phyloP scores from a whole-genome alignment of 2,888 invertebrate genomes.

The Hoplodrina blanda region DNA sequence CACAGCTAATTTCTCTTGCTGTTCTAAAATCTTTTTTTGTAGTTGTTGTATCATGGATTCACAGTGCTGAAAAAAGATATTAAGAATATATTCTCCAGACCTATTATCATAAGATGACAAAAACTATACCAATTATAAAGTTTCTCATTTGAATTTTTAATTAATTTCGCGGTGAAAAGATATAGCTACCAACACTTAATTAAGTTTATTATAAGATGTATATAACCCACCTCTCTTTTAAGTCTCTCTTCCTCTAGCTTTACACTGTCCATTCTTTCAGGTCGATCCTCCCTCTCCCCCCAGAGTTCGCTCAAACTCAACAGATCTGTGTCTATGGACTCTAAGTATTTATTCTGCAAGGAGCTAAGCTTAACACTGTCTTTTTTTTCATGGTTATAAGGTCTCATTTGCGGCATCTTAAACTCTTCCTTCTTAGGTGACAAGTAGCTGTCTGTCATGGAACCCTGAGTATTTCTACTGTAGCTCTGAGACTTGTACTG shows the following conservation, averaged over 20 bases:
- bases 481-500: constrained; percentile 83
- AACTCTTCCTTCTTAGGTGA: constrained; percentile 80
- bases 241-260: constrained; percentile 94
- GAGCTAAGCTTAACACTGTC: constrained; percentile 71
- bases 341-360: constrained; percentile 76
- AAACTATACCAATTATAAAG: too few species aligned
- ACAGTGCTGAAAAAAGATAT: constrained; percentile 91
- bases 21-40: constrained; percentile 93
- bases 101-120: background rate
- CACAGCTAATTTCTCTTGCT: constrained; percentile 95
- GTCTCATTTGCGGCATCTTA: constrained; percentile 85
- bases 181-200: background rate
- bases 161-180: too few species aligned
- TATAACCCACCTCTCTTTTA: constrained; percentile 92
- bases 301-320: constrained; percentile 92
- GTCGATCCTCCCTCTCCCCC: constrained; percentile 86
- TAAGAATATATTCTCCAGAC: background rate
- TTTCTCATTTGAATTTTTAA: too few species aligned
- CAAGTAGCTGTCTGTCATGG: constrained; percentile 72
- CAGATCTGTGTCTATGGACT: constrained; percentile 85
- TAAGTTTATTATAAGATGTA: background rate
- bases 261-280: constrained; percentile 79
- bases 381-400: constrained; percentile 74
- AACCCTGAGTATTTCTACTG: constrained; percentile 71
- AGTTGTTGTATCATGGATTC: constrained; percentile 94